Base-by-base conservation (phyloP, 2,888 invertebrate species). In the Leptinotarsa tumamoca region DNA sequence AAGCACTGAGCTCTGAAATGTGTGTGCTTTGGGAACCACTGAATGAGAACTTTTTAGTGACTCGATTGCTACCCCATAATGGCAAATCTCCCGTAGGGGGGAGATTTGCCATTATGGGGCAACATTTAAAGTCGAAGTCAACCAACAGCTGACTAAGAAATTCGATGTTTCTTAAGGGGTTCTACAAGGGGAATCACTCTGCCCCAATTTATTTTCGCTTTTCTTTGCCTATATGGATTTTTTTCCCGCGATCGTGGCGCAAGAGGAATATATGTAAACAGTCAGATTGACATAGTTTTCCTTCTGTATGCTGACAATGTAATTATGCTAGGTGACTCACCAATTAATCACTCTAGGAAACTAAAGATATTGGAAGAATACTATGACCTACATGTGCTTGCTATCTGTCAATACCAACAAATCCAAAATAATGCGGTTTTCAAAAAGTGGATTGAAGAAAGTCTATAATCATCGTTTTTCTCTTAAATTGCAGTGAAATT, bases 141-240 rank as follows among this genome's bases (percentile, higher is more conserved):
- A 61, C 27, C 61, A 61, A 21, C 21, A 23, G 5, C 14, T 61
- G 23, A 23, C 61, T 21, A 27, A 61, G 17, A 1, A 61, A 27
- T 61, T 61, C 61, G 15, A 61, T 23, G 14, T 61, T 23, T 61
- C 13, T 61, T 61, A 1, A 23, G 15, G 14, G 15, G 58, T 61
- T 23, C 58, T 61, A 10, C 23, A 27, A 23, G 13, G 54, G 21
- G 58, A 61, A 27, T 61, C 58, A 61, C 58, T 61, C 58, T n/a
- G 58, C 15, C 61, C 7, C 61, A 61, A 4, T 14, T 23, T 23
- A 23, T 61, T 21, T 14, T 61, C 15, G 7, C 21, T 61, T 3
- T 61, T 61, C 58, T 21, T 56, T 18, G 1, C 5, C 21, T 7
- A 58, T 18, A 17, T 58, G 13, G 21, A 18, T 27, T 5, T 27